Evolutionary conservation across 2,113 vertebrate genomes (phyloP), one percentile per base, ranked within the genome.

Genomic region (Callaeas wilsoni): DNA sequence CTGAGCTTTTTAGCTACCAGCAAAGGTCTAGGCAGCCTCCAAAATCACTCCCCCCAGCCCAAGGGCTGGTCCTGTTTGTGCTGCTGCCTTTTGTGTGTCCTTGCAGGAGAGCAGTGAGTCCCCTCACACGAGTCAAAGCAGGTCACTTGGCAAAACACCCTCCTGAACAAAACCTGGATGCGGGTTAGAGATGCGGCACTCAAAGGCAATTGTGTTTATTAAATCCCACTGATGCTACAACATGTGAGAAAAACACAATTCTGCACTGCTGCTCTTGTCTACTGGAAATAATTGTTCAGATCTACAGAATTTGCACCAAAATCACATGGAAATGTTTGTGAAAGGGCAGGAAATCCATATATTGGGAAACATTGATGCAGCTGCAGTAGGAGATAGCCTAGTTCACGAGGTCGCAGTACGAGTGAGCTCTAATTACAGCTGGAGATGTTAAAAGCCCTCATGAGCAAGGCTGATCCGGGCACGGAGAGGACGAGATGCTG

Each of bases 151-250:
- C 19, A 87, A 73, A 95, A 26, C 37, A 55, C 42, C 23, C 20
- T 39, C 63, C 50, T 47, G 50, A 53, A 17, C 0, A 4, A 88
- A 84, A 42, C 12, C 74, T 89, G 56, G 27, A 16, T 4, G 6
- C 6, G 33, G 39, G 13, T 35, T 62, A 68, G 64, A 77, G 35
- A 56, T 27, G 13, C 1, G 0, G 15, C 3, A 1, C 47, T 67
- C 59, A 32, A 47, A 94, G 70, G 10, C 21, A 63, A 15, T 2
- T 7, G 13, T 18, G 18, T 88, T 96, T 84, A 46, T 79, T 87
- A 3, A 2, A 35, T 7, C 46, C 85, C 62, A 29, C 27, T 46
- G 63, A n/a, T 7, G 9, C 35, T 90, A 78, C 30, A 71, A 25
- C 14, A 2, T 3, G 9, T 29, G 52, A 64, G 42, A 10, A 84